These are phyloP conservation scores for Geococcyx californianus DNA, from an alignment of 2,113 vertebrate genomes.

Conservation along the genomic window DNA sequence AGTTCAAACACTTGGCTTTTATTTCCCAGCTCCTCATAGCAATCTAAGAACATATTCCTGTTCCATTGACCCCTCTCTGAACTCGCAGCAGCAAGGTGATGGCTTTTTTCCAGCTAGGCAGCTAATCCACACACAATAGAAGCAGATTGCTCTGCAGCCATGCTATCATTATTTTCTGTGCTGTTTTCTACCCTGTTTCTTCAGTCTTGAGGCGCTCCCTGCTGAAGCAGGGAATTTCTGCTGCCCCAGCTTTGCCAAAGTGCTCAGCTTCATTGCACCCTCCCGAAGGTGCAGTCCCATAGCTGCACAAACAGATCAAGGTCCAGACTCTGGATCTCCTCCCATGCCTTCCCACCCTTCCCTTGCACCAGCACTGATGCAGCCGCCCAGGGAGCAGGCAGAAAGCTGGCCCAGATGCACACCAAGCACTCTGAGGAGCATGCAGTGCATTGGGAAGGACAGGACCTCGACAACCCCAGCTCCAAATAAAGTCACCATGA, in stretches of 20 bases:
- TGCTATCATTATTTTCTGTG: neutral
- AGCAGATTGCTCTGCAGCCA: neutral
- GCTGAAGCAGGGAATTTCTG: neutral
- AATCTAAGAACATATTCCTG: neutral
- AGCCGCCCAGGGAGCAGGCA: neutral
- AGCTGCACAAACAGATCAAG: fast-evolving
- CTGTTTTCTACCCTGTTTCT: neutral
- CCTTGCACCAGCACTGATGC: fast-evolving
- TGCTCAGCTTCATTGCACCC: neutral
- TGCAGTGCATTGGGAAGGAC: neutral
- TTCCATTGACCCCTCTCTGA: neutral
- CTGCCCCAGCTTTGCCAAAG: neutral
- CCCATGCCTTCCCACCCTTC: neutral
- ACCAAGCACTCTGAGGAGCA: neutral
- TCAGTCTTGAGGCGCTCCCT: neutral
- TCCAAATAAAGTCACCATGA: fast-evolving
- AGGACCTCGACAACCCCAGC: neutral
- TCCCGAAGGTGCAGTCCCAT: neutral
- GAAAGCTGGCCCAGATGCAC: neutral
- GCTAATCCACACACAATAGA: slow-evolving; percentile 15
- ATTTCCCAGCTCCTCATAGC: neutral
- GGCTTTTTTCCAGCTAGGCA: slow-evolving; percentile 31
- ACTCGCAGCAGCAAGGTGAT: neutral
- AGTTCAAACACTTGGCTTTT: neutral
- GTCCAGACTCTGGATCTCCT: neutral